Conservation (phyloP, 2,113 vertebrate species). For the Mesocricetus auratus region DNA sequence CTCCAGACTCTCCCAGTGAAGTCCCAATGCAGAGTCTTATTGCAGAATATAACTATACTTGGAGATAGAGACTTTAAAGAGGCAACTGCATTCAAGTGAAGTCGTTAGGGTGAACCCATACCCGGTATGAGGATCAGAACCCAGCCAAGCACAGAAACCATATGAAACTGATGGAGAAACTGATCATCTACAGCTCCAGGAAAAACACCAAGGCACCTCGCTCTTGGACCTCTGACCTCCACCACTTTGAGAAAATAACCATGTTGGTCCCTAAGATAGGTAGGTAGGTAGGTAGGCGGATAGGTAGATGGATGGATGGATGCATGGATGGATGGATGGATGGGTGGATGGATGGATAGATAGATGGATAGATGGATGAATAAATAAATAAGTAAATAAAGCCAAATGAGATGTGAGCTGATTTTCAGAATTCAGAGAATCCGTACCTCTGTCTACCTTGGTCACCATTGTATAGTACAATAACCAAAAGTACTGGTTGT, state of each 20-base stretch:
- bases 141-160: neutral
- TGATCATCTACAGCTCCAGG: neutral
- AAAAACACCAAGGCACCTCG: neutral
- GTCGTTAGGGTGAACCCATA: neutral
- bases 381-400: neutral
- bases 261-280: no score
- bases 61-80: neutral
- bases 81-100: neutral
- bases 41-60: neutral
- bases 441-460: neutral
- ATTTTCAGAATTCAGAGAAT: neutral
- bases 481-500: neutral
- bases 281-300: no score
- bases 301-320: no score
- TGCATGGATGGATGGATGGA: no score
- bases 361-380: no score
- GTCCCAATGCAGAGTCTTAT: neutral
- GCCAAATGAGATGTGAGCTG: neutral
- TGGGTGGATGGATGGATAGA: no score
- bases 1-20: neutral
- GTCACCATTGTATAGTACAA: no score
- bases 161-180: neutral
- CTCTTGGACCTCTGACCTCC: neutral
- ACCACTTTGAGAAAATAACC: neutral
- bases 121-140: neutral